Percentiles rank a stretch among this genome's conserved stretches.
These are phyloP conservation scores for Anoplolepis gracilipes DNA, from an alignment of 1,140 invertebrate genomes.

Conservation along the genomic window DNA sequence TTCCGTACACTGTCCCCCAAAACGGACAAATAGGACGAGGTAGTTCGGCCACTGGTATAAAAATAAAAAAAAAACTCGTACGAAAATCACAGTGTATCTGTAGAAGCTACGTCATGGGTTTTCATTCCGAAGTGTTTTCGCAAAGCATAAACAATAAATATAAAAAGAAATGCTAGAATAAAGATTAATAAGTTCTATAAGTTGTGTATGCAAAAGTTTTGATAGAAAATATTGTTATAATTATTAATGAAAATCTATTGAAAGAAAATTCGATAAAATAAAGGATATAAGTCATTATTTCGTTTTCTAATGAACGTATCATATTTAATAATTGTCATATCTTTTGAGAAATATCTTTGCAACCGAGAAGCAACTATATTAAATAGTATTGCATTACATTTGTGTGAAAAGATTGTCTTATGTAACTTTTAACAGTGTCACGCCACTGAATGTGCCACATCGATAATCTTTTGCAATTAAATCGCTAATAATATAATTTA, in stretches of 20 bases:
- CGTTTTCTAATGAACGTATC: not conserved
- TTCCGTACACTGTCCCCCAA: conserved; percentile 81
- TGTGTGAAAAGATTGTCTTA: conserved; percentile 41
- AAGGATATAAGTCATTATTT: not conserved
- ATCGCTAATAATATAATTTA: conserved; percentile 76
- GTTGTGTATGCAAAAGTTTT: too few species aligned
- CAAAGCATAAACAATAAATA: not conserved
- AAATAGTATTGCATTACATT: not conserved
- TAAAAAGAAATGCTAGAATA: not conserved
- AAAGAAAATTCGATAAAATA: not conserved
- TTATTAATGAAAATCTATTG: not conserved
- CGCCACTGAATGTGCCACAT: conserved; percentile 58
- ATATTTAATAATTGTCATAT: not conserved
- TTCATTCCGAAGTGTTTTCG: not conserved
- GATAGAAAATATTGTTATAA: too few species aligned
- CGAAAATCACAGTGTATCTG: conserved; percentile 68
- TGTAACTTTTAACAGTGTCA: conserved; percentile 31
- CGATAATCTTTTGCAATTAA: conserved; percentile 72
- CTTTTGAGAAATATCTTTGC: not conserved
- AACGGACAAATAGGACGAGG: conserved; percentile 83
- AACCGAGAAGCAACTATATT: not conserved
- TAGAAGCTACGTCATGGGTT: not conserved
- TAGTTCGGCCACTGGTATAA: conserved; percentile 74
- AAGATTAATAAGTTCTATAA: too few species aligned
- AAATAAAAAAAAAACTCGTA: conserved; percentile 78